A percentile compares a stretch with the other conserved stretches of the same genome.
phyloP scores from a whole-genome alignment of 1,140 invertebrate species.

The Phenacoccus solenopsis region DNA sequence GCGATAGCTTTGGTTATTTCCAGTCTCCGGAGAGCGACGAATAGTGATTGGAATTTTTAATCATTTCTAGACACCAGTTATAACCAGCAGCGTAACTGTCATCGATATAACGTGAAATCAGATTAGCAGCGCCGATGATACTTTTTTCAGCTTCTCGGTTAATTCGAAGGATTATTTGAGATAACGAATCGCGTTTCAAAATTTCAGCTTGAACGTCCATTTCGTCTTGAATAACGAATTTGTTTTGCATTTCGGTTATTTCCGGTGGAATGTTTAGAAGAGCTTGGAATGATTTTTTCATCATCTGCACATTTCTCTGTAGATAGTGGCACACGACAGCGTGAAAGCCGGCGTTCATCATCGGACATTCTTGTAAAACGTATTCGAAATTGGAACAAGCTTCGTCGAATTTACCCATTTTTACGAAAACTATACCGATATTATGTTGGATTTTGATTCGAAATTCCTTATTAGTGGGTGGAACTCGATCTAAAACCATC shows the following conservation, averaged over 20 bases:
- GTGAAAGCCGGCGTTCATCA: conserved; percentile 79
- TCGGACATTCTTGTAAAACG: conserved; percentile 89
- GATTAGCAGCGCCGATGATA: conserved; percentile 79
- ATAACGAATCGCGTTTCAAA: conserved; percentile 65
- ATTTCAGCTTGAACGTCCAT: conserved; percentile 58
- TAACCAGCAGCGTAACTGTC: conserved; percentile 45
- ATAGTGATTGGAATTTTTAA: conserved; percentile 62
- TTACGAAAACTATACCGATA: conserved; percentile 88
- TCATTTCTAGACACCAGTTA: conserved; percentile 61
- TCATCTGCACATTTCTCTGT: conserved; percentile 83
- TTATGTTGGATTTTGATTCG: conserved; percentile 98
- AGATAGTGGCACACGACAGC: conserved; percentile 87
- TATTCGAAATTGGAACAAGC: conserved; percentile 94
- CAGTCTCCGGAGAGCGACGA: conserved; percentile 68
- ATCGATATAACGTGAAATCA: conserved; percentile 79
- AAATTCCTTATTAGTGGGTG: conserved; percentile 77
- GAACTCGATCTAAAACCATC: conserved; percentile 92
- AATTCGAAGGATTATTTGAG: conserved; percentile 58
- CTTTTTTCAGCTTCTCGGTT: conserved; percentile 67
- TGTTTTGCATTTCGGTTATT: conserved; percentile 71
- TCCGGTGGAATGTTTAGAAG: conserved; percentile 77
- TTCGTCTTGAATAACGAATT: conserved; percentile 48
- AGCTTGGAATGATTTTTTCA: conserved; percentile 83
- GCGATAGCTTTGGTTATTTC: conserved; percentile 91
- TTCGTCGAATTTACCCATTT: conserved; percentile 91